These are phyloP conservation scores for Leptinotarsa undecemlineata DNA, from an alignment of 1,140 invertebrate genomes.

Conservation along the genomic window DNA sequence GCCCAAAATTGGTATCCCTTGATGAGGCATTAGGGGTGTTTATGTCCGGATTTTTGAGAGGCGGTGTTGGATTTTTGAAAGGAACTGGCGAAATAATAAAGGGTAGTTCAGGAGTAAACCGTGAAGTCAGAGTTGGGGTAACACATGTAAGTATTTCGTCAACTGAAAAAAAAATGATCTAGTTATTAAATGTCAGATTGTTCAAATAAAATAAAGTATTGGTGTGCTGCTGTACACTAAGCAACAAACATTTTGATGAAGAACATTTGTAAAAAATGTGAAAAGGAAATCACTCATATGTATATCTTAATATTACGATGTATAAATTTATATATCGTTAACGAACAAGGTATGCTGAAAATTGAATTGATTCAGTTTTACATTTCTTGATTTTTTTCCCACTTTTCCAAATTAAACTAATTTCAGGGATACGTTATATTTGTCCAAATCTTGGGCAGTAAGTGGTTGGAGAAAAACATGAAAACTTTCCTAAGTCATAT, in stretches of 20 bases:
- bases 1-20: constrained; percentile 70
- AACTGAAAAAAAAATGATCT: too few relatives aligned
- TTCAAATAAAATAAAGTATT: too few relatives aligned
- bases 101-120: constrained; percentile 86
- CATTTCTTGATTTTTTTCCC: not conserved
- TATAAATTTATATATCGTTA: too few relatives aligned
- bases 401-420: constrained; percentile 17
- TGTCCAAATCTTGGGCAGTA: constrained; percentile 87
- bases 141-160: constrained; percentile 74
- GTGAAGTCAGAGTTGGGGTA: constrained; percentile 94
- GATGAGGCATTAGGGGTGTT: constrained; percentile 91
- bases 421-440: constrained; percentile 91
- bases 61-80: constrained; percentile 93
- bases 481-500: constrained; percentile 84
- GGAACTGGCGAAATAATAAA: constrained; percentile 95
- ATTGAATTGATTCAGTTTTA: too few relatives aligned
- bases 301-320: too few relatives aligned
- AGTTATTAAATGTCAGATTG: too few relatives aligned
- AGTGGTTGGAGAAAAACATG: constrained; percentile 94
- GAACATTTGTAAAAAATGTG: too few relatives aligned
- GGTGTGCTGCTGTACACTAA: too few relatives aligned
- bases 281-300: too few relatives aligned
- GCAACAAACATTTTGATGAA: too few relatives aligned
- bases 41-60: constrained; percentile 92
- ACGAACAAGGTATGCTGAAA: too few relatives aligned